phyloP scores from a whole-genome alignment of 1,140 invertebrate genomes.

The Sarcophaga peregrina region DNA sequence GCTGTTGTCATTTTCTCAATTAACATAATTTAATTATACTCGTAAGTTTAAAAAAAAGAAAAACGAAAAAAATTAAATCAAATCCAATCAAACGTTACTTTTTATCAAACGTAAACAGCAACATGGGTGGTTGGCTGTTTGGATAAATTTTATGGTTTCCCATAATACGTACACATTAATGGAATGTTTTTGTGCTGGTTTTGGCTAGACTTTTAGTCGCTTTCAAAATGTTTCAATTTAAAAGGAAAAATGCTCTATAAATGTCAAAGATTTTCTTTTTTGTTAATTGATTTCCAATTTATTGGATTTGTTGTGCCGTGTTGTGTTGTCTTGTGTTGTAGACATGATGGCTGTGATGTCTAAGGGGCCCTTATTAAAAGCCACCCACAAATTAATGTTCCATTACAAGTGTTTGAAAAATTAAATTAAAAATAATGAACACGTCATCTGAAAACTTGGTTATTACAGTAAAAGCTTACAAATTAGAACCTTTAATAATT shows the following conservation, averaged over 20 bases:
- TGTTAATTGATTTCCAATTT: neutral
- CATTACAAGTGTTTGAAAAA: no score
- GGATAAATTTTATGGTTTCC: neutral
- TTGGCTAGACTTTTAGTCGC: neutral
- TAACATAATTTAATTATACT: conserved; percentile 17
- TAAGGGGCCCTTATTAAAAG: no score
- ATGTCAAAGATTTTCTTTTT: neutral
- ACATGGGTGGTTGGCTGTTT: neutral
- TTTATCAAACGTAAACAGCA: neutral
- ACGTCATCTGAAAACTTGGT: no score
- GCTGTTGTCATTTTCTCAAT: neutral
- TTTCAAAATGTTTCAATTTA: neutral
- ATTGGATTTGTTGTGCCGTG: no score
- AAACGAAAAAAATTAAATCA: no score
- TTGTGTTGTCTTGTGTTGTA: no score
- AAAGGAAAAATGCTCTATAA: conserved; percentile 1
- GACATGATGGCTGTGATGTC: no score
- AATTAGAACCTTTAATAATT: no score
- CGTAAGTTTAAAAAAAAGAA: neutral
- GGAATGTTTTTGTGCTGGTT: neutral
- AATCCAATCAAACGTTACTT: neutral
- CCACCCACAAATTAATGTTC: no score
- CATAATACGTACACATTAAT: neutral
- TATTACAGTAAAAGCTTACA: no score
- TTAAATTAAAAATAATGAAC: no score